Evolutionary conservation across 92 coral and sea anemone species (phyloP).

Genomic region (Montipora capitata): DNA sequence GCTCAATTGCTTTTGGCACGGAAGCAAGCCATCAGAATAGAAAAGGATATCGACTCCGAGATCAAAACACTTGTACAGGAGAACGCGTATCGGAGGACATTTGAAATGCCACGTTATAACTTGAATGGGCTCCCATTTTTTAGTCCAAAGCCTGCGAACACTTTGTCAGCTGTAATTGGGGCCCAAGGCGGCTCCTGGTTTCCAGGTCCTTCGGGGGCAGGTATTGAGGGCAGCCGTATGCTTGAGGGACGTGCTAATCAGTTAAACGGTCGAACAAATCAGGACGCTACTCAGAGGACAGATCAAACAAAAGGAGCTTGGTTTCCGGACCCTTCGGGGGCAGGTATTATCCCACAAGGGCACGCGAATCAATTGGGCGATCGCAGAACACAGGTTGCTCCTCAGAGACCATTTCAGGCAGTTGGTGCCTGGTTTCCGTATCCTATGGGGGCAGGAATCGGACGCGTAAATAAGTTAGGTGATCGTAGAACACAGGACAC

Average conservation of each 20-base stretch:
- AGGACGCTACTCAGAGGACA: slow-evolving; percentile 1
- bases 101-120: slow-evolving; percentile 26
- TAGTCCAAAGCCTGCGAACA: slow-evolving; percentile 19
- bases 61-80: slow-evolving; percentile 45
- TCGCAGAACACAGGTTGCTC: slow-evolving; percentile 30
- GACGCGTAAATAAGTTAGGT: slow-evolving; percentile 3
- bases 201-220: slow-evolving; percentile 80
- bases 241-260: slow-evolving; percentile 34
- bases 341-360: slow-evolving; percentile 56
- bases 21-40: slow-evolving; percentile 58
- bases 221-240: slow-evolving; percentile 59
- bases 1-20: slow-evolving; percentile 58
- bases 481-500: slow-evolving; percentile 32
- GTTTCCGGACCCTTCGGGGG: slow-evolving; percentile 79
- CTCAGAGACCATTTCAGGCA: neutral
- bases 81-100: slow-evolving; percentile 42
- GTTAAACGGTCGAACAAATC: slow-evolving; percentile 5
- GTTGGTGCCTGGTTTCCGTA: slow-evolving; percentile 78
- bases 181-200: slow-evolving; percentile 77
- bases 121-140: slow-evolving; percentile 19
- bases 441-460: slow-evolving; percentile 72
- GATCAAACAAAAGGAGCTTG: slow-evolving; percentile 8
- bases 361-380: neutral
- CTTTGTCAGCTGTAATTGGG: slow-evolving; percentile 55
- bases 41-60: slow-evolving; percentile 40